A percentile compares a stretch with the other conserved stretches of the same genome.
Conservation (phyloP, 2,797 vertebrate genomes). For the Paedocypris micromegethes region DNA sequence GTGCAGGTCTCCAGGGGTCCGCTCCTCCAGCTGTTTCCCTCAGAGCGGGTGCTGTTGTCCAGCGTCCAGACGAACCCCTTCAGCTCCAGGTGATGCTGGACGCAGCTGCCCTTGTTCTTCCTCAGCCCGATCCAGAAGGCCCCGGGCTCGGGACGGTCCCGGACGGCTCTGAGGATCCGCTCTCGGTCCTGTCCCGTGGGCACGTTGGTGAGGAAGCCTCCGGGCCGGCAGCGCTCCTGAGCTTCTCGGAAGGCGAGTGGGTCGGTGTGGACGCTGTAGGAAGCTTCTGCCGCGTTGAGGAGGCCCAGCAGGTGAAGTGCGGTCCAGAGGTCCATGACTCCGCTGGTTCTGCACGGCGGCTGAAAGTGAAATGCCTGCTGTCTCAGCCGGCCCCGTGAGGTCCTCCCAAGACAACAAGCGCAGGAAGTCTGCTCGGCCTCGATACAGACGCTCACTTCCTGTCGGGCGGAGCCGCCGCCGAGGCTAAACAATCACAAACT, state of each 20-base stretch:
- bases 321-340: constrained; percentile 45
- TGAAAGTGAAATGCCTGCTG: constrained; percentile 38
- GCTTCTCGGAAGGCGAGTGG: constrained; percentile 47
- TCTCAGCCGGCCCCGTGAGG: constrained; percentile 48
- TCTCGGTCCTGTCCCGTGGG: constrained; percentile 52
- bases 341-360: constrained; percentile 9
- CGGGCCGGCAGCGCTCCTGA: constrained; percentile 29
- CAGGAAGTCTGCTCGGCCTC: constrained; percentile 55
- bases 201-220: constrained; percentile 64
- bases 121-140: constrained; percentile 75
- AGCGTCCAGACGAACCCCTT: constrained; percentile 75
- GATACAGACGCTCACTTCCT: constrained; percentile 52
- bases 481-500: constrained; percentile 46
- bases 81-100: constrained; percentile 52
- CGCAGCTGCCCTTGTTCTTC: constrained; percentile 57
- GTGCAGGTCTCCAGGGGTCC: constrained; percentile 67
- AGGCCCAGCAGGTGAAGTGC: constrained; percentile 48
- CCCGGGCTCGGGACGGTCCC: rapidly evolving
- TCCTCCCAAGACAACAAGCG: constrained; percentile 53
- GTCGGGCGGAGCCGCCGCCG: constrained; percentile 36
- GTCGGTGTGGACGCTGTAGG: constrained; percentile 36
- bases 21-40: constrained; percentile 57
- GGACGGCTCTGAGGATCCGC: constrained; percentile 52
- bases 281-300: constrained; percentile 23
- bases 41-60: constrained; percentile 32